Conservation (phyloP, 2,113 vertebrate species). For the Etia nguti region DNA sequence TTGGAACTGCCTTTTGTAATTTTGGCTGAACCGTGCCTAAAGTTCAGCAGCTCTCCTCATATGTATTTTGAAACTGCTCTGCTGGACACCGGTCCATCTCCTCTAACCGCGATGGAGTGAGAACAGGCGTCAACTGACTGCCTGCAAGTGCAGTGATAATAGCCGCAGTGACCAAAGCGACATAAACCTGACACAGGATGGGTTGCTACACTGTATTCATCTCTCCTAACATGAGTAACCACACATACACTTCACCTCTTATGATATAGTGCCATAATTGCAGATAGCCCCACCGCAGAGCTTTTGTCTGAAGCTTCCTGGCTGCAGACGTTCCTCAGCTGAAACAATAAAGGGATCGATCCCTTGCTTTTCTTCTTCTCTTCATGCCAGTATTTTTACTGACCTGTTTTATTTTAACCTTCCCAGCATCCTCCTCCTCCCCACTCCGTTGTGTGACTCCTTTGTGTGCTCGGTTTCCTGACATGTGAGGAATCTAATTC, state of each 20-base stretch:
- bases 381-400: slow-evolving; percentile 45
- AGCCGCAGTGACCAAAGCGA: slow-evolving; percentile 34
- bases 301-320: slow-evolving; percentile 41
- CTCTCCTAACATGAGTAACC: slow-evolving; percentile 39
- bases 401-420: slow-evolving; percentile 32
- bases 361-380: slow-evolving; percentile 22
- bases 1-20: neutral
- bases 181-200: slow-evolving; percentile 45
- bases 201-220: slow-evolving; percentile 30
- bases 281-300: slow-evolving; percentile 45
- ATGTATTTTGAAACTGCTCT: slow-evolving; percentile 5
- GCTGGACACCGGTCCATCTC: neutral
- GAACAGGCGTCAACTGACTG: slow-evolving; percentile 33
- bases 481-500: slow-evolving; percentile 57
- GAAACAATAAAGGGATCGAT: slow-evolving; percentile 64
- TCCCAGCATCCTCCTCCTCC: neutral
- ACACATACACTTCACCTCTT: slow-evolving; percentile 8
- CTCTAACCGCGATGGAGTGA: slow-evolving; percentile 22
- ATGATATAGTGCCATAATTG: slow-evolving; percentile 46
- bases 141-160: slow-evolving; percentile 32
- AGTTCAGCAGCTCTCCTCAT: neutral
- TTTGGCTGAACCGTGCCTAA: neutral
- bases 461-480: slow-evolving; percentile 26
- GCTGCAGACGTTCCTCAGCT: slow-evolving; percentile 50
- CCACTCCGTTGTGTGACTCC: slow-evolving; percentile 21